Evolutionary conservation across 35 echinoderm and acorn worm species (phyloP).

Genomic region (Diadema setosum): DNA sequence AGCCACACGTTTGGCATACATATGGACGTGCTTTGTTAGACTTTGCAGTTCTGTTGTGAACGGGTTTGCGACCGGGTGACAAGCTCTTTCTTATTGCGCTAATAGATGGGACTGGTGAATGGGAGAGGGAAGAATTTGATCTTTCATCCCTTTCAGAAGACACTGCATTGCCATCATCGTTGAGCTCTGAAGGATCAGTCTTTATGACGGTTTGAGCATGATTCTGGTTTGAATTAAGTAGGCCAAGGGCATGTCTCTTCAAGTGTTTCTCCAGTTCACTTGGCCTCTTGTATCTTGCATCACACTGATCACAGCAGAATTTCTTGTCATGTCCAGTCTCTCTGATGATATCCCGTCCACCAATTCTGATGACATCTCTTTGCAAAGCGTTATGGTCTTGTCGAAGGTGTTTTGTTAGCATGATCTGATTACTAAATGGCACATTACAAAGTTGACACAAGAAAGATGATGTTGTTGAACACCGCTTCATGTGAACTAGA

Average conservation of each 20-base stretch:
- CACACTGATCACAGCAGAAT: constrained; percentile 12
- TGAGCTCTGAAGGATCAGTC: too few relatives aligned
- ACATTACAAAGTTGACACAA: neutral
- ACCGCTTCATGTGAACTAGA: neutral
- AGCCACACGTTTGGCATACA: neutral
- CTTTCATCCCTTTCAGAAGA: too few relatives aligned
- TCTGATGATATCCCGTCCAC: neutral
- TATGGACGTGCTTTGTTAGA: neutral
- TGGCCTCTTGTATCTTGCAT: neutral
- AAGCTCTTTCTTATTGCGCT: neutral
- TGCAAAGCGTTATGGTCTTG: neutral
- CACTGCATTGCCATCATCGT: too few relatives aligned
- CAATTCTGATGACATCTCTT: neutral
- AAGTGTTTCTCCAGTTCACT: constrained; percentile 17
- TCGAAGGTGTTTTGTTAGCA: neutral
- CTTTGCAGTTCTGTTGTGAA: neutral
- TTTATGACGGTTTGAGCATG: too few relatives aligned
- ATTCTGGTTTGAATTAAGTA: too few relatives aligned
- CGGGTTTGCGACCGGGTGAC: neutral
- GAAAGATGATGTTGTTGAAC: neutral
- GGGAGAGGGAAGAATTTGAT: too few relatives aligned
- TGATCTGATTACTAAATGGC: neutral
- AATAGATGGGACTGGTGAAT: neutral
- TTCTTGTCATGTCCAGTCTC: neutral
- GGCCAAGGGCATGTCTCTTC: neutral